These are phyloP conservation scores for Manacus vitellinus DNA, from an alignment of 2,113 vertebrate species.

Conservation along the genomic window DNA sequence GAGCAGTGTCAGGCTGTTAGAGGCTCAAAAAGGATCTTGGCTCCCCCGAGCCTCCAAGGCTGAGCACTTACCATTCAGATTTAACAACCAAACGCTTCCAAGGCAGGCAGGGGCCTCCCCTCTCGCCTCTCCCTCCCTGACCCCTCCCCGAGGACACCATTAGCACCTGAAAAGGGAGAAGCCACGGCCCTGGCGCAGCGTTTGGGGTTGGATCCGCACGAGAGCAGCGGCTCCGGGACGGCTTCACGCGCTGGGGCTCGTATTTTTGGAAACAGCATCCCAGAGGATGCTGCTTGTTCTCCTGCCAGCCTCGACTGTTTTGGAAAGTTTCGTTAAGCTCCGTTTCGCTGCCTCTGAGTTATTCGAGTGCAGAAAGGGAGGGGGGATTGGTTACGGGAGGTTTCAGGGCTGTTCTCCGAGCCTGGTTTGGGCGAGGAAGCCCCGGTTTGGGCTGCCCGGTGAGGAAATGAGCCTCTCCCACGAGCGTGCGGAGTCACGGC, in stretches of 20 bases:
- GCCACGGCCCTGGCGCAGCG: not conserved
- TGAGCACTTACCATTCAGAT: constrained; percentile 31
- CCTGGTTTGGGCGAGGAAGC: accelerated
- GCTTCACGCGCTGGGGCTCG: not conserved
- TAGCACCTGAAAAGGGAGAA: constrained; percentile 49
- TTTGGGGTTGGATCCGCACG: not conserved
- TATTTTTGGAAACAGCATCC: constrained; percentile 48
- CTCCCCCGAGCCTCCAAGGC: constrained; percentile 34
- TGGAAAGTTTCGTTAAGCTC: constrained; percentile 40
- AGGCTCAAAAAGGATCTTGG: constrained; percentile 26
- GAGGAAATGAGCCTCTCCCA: not conserved
- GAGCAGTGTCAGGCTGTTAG: constrained; percentile 46
- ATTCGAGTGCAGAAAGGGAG: not conserved
- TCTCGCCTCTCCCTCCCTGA: not conserved
- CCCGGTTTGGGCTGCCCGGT: not conserved
- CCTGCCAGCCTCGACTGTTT: constrained; percentile 13
- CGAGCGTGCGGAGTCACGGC: accelerated
- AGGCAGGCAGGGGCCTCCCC: not conserved
- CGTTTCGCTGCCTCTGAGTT: not conserved
- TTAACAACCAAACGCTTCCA: constrained; percentile 32
- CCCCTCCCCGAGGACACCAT: constrained; percentile 27
- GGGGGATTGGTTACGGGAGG: not conserved
- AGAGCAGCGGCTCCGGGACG: not conserved
- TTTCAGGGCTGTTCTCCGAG: not conserved
- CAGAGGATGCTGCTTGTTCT: constrained; percentile 49